Evolutionary conservation across 2,797 vertebrate species (phyloP).

Genomic region (Typhlichthys subterraneus): DNA sequence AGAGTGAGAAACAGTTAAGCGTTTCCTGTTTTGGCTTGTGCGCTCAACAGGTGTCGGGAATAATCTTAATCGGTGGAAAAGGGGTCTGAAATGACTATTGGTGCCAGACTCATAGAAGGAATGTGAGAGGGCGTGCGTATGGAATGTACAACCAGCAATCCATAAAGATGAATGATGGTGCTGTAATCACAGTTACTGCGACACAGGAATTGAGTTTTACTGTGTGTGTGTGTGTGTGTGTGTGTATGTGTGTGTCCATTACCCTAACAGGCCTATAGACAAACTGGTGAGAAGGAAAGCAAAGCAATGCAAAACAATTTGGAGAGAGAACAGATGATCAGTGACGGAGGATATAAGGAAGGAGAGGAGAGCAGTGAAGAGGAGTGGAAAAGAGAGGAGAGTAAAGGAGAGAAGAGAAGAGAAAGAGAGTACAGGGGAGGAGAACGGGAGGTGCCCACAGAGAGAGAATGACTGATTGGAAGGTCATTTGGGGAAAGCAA

Average conservation of each 20-base stretch:
- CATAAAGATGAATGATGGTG: conserved; percentile 51
- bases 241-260: conserved; percentile 3
- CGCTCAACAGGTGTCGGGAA: conserved; percentile 50
- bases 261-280: background rate
- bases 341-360: background rate
- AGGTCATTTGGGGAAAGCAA: conserved; percentile 32
- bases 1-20: conserved; percentile 35
- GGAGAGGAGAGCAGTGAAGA: background rate
- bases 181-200: conserved; percentile 45
- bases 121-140: conserved; percentile 17
- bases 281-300: background rate
- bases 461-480: conserved; percentile 34
- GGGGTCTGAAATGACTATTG: conserved; percentile 30
- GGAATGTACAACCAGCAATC: conserved; percentile 53
- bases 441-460: conserved; percentile 15
- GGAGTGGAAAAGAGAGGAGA: background rate
- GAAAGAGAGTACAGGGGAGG: background rate
- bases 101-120: conserved; percentile 47
- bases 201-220: conserved; percentile 51
- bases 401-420: background rate
- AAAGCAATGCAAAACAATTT: conserved; percentile 8
- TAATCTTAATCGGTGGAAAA: conserved; percentile 61
- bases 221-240: conserved; percentile 14
- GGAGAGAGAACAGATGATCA: background rate
- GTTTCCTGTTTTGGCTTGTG: conserved; percentile 41